Conservation (phyloP, 2,888 invertebrate species). For the Epirrhoe tristata region DNA sequence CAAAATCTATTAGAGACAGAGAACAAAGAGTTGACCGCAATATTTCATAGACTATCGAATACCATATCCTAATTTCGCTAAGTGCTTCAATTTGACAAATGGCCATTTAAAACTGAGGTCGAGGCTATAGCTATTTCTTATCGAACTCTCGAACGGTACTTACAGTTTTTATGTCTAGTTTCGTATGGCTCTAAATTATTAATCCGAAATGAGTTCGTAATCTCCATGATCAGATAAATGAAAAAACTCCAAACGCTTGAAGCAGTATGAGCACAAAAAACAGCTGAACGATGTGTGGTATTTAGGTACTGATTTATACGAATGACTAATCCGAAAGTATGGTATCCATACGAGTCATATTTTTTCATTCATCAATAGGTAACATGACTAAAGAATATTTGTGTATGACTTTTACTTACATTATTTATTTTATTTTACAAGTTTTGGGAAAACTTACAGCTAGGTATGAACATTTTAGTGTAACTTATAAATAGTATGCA, state of each 20-base stretch:
- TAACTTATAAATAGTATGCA: no score
- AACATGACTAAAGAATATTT: not conserved
- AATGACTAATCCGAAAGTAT: conserved; percentile 19
- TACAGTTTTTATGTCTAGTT: conserved; percentile 28
- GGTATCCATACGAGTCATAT: not conserved
- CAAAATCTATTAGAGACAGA: not conserved
- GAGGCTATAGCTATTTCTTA: conserved; percentile 41
- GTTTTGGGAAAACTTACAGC: no score
- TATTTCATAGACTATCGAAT: conserved; percentile 23
- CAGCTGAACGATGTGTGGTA: conserved; percentile 6
- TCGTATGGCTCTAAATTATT: conserved; percentile 38
- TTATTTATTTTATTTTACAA: no score
- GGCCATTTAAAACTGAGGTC: conserved; percentile 38
- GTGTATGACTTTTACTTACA: not conserved
- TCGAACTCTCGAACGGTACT: conserved; percentile 40
- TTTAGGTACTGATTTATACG: conserved; percentile 20
- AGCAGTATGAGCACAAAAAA: conserved; percentile 32
- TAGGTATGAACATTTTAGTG: no score
- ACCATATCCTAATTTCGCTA: conserved; percentile 44
- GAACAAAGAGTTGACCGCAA: conserved; percentile 6
- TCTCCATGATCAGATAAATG: conserved; percentile 24
- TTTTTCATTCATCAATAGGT: not conserved
- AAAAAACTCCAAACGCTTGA: conserved; percentile 21
- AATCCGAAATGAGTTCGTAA: conserved; percentile 24
- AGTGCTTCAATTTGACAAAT: conserved; percentile 47